A percentile compares a stretch with the other conserved stretches of the same genome.
Conservation (phyloP, 2,797 vertebrate genomes). For the Tapirus indicus region DNA sequence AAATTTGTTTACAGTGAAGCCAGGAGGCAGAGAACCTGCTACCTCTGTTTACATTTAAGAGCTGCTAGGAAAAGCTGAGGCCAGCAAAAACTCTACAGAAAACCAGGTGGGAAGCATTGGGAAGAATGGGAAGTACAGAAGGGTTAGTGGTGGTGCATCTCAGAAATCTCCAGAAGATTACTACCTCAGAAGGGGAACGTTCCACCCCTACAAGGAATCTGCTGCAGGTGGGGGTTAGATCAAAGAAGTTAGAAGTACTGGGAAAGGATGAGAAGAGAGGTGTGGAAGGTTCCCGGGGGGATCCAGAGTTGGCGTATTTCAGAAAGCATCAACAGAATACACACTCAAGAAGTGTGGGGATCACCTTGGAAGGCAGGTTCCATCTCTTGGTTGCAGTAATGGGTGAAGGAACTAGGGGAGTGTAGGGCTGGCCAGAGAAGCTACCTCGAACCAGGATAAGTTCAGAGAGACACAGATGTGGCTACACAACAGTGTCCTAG, state of each 20-base stretch:
- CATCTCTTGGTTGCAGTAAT: not conserved
- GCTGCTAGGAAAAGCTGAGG: not conserved
- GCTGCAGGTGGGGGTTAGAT: not conserved
- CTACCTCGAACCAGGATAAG: not conserved
- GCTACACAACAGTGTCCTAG: too few species aligned
- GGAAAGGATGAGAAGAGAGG: not conserved
- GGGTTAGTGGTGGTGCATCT: accelerated
- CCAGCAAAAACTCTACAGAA: not conserved
- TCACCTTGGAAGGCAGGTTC: not conserved
- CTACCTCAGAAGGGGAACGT: not conserved
- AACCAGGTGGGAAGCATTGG: not conserved
- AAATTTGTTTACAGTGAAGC: conserved; percentile 5
- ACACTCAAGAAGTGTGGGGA: not conserved
- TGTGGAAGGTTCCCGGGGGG: too few species aligned
- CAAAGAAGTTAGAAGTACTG: not conserved
- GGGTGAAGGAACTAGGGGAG: not conserved
- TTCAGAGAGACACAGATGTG: not conserved
- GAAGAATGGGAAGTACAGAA: not conserved
- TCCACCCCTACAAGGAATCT: not conserved
- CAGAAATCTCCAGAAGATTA: not conserved
- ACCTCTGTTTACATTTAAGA: not conserved
- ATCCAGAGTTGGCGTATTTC: not conserved
- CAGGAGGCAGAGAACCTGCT: not conserved
- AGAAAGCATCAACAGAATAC: not conserved
- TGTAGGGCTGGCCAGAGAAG: not conserved